These are phyloP conservation scores for Pheosia tremula DNA, from an alignment of 2,888 invertebrate genomes.

Conservation along the genomic window DNA sequence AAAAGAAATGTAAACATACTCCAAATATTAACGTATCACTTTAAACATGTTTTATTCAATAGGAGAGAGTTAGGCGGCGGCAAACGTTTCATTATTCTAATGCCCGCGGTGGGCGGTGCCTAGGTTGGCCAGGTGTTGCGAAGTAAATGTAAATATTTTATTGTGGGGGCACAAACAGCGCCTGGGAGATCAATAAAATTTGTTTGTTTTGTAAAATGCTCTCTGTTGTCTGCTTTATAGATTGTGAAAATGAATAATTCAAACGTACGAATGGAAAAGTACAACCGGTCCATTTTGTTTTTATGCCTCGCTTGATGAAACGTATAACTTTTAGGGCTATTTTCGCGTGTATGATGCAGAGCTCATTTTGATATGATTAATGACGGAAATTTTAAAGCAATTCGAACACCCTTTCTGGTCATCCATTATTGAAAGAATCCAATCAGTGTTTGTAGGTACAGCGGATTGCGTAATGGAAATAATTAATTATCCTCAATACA, in stretches of 20 bases:
- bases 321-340: conserved; percentile 50
- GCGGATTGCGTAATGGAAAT: conserved; percentile 16
- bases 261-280: conserved; percentile 71
- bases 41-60: conserved; percentile 68
- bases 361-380: conserved; percentile 24
- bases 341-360: conserved; percentile 20
- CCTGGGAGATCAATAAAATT: conserved; percentile 84
- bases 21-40: conserved; percentile 38
- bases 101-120: conserved; percentile 65
- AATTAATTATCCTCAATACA: conserved; percentile 12
- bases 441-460: conserved; percentile 6
- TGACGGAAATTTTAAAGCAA: conserved; percentile 13
- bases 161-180: conserved; percentile 79
- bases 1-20: conserved; percentile 24
- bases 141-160: conserved; percentile 84
- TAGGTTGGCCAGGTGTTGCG: conserved; percentile 74
- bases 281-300: conserved; percentile 72
- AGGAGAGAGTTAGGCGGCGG: conserved; percentile 57
- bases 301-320: conserved; percentile 75
- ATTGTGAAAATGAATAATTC: conserved; percentile 82
- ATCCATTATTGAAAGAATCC: conserved; percentile 15
- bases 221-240: conserved; percentile 79
- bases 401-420: conserved; percentile 11
- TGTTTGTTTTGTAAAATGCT: conserved; percentile 83
- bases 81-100: conserved; percentile 79